Evolutionary conservation across 2,797 vertebrate genomes (phyloP).

Genomic region (Poeciliopsis gracilis): DNA sequence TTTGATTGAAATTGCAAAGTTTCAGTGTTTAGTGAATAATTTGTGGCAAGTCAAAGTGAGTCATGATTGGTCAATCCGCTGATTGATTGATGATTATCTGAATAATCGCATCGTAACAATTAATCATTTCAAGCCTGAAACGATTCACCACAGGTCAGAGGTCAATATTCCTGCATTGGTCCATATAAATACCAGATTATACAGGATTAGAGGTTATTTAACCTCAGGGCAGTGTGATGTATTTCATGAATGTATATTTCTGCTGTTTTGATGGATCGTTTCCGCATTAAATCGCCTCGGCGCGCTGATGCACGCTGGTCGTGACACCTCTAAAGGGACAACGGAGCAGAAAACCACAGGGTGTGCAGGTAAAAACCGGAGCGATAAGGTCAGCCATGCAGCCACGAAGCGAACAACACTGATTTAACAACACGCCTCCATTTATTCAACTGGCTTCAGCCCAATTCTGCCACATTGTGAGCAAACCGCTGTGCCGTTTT

Average conservation of each 20-base stretch:
- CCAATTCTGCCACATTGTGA: conserved; percentile 57
- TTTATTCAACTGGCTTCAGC: conserved; percentile 42
- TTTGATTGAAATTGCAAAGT: neutral
- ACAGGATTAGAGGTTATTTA: neutral
- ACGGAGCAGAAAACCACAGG: conserved; percentile 54
- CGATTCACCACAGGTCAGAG: neutral
- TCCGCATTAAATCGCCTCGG: conserved; percentile 41
- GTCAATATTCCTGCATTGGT: neutral
- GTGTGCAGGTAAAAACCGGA: conserved; percentile 23
- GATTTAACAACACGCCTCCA: conserved; percentile 53
- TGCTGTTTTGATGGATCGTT: conserved; percentile 4
- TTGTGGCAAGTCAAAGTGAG: neutral
- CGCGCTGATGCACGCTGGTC: conserved; percentile 45
- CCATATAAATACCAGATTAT: neutral
- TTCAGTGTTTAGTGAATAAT: neutral
- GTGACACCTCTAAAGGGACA: conserved; percentile 56
- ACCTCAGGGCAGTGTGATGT: neutral
- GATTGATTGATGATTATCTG: too few relatives aligned
- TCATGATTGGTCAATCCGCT: neutral
- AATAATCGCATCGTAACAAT: too few relatives aligned
- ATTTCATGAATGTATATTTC: neutral
- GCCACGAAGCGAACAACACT: conserved; percentile 36
- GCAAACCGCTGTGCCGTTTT: conserved; percentile 26
- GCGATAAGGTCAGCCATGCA: conserved; percentile 41
- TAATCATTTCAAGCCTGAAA: neutral